phyloP scores from a whole-genome alignment of 53 echinoderm and acorn worm species.

The Antedon mediterranea region DNA sequence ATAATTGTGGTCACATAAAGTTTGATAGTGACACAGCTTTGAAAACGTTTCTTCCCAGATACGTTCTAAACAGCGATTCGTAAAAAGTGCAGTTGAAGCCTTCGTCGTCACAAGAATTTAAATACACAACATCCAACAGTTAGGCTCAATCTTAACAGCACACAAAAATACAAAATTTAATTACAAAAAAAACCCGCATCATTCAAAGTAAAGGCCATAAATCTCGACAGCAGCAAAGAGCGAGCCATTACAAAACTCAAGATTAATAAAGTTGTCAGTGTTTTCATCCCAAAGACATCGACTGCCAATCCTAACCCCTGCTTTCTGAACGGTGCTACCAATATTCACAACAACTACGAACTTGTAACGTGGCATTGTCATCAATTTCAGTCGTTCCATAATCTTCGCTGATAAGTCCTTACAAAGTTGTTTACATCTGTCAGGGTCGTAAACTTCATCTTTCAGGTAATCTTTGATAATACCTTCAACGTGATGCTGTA shows the following conservation, averaged over 20 bases:
- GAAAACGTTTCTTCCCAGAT: too few species aligned
- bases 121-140: too few species aligned
- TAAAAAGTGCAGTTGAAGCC: too few species aligned
- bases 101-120: too few species aligned
- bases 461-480: constrained; percentile 25
- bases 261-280: constrained; percentile 49
- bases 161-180: too few species aligned
- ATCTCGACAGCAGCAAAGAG: constrained; percentile 72
- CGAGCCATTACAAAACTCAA: constrained; percentile 46
- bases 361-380: constrained; percentile 52
- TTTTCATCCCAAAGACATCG: constrained; percentile 71
- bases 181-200: too few species aligned
- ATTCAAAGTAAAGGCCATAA: constrained; percentile 63
- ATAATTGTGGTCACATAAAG: too few species aligned
- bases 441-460: constrained; percentile 44
- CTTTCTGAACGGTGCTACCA: constrained; percentile 56
- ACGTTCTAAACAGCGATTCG: too few species aligned
- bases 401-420: constrained; percentile 42
- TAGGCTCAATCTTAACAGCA: too few species aligned
- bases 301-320: constrained; percentile 62
- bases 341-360: constrained; percentile 64
- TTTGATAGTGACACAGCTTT: too few species aligned
- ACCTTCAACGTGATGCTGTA: constrained; percentile 26
- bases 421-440: constrained; percentile 39
- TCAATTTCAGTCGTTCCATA: constrained; percentile 41